Base-by-base conservation (phyloP, 1,140 invertebrate species). In the Drosophila saltans region DNA sequence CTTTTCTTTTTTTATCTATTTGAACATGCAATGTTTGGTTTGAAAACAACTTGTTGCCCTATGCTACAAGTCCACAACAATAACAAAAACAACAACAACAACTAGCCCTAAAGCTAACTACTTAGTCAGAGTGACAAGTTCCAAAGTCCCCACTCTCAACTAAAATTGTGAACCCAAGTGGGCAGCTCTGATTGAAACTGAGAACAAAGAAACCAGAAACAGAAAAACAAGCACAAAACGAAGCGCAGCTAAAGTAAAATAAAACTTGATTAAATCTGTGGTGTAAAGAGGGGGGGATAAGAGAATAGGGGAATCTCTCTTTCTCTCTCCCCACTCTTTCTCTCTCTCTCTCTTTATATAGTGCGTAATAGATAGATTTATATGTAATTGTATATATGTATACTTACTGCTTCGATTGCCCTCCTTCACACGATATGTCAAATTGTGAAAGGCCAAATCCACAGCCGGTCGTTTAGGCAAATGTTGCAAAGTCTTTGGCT, bases 401-500 rank as follows among this genome's bases (percentile, higher is more conserved):
- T 92, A 97, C 96, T 97, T 92, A 97, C 96, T 95, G 92, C 94
- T 96, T 90, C 95, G 95, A 74, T 95, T 94, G 72, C 96, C 96
- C 84, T 97, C 96, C 80, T 95, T 94, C n/a, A 98, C 97, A 69
- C 94, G 96, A 92, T 98, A 98, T 1, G 94, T 95, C 65, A 98
- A 93, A 85, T 98, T 95, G 16, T 95, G 95, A 92, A 98, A 98
- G 62, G 96, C 96, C 91, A 98, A 94, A 90, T 98, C 97, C 70
- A 98, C 97, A 58, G 97, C 96, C 45, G 96, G 96, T 83, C 97
- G 94, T 90, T 96, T 95, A 7, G 96, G 96, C 65, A 98, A 94
- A 91, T 97, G 96, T 58, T 96, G 96, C 45, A 97, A 94, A 3
- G 95, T 96, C 92, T 96, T 97, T 11, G 95, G 95, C 91, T 96